phyloP scores from a whole-genome alignment of 2,888 invertebrate species.

The Epistrophella euchroma region DNA sequence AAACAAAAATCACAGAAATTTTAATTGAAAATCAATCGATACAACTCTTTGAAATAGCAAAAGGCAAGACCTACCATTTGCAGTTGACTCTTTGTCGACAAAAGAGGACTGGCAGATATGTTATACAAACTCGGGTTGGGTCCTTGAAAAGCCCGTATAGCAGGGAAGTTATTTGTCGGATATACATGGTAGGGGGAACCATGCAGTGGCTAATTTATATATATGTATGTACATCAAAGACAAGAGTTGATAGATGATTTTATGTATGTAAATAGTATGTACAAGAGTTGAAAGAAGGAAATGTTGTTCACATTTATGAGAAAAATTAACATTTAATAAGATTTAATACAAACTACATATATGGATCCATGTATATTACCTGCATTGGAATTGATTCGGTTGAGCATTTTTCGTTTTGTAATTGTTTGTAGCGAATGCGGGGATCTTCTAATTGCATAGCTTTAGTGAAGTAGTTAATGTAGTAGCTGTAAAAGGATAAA shows the following conservation, averaged over 20 bases:
- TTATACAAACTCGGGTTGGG: slow-evolving; percentile 80
- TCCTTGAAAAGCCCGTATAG: slow-evolving; percentile 86
- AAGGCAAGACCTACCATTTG: slow-evolving; percentile 77
- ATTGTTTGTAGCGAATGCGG: slow-evolving; percentile 85
- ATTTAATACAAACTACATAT: not conserved
- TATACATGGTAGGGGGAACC: slow-evolving; percentile 91
- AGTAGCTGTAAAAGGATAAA: slow-evolving; percentile 86
- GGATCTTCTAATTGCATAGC: slow-evolving; percentile 92
- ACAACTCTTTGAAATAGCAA: not conserved
- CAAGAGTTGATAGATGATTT: slow-evolving; percentile 69
- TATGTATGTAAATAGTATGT: slow-evolving; percentile 33
- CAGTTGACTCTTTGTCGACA: slow-evolving; percentile 80
- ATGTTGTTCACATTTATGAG: slow-evolving; percentile 9
- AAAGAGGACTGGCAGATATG: slow-evolving; percentile 83
- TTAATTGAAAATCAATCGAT: not conserved
- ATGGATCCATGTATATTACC: slow-evolving; percentile 82
- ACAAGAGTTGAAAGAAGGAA: slow-evolving; percentile 36
- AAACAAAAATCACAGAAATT: not conserved
- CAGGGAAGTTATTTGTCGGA: slow-evolving; percentile 87
- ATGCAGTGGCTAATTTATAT: slow-evolving; percentile 84
- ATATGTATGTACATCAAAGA: slow-evolving; percentile 17
- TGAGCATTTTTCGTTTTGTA: slow-evolving; percentile 85
- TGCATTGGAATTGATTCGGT: slow-evolving; percentile 87
- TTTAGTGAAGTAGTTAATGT: slow-evolving; percentile 89
- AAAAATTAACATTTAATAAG: slow-evolving; percentile 12